These are phyloP conservation scores for Cydia amplana DNA, from an alignment of 1,140 invertebrate genomes.

Conservation along the genomic window DNA sequence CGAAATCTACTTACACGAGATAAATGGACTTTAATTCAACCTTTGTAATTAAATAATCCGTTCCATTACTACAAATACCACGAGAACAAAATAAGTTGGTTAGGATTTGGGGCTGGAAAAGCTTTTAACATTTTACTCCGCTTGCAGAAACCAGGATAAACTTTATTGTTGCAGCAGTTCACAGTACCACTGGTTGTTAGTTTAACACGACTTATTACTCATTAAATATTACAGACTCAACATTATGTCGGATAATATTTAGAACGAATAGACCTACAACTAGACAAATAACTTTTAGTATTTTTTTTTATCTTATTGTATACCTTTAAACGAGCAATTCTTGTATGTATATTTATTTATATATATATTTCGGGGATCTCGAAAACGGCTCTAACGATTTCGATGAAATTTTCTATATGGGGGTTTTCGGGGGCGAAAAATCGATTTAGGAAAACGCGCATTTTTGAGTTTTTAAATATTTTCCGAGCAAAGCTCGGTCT, in stretches of 20 bases:
- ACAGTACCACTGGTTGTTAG: not conserved
- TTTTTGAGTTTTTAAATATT: no score
- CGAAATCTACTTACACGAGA: slow-evolving; percentile 30
- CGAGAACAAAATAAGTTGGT: slow-evolving; percentile 29
- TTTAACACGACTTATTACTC: not conserved
- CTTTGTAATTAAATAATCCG: slow-evolving; percentile 30
- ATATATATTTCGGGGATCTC: no score
- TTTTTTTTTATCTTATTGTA: no score
- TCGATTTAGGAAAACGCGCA: no score
- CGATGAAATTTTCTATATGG: no score
- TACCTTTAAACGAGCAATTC: no score
- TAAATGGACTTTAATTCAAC: slow-evolving; percentile 29
- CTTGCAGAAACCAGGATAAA: not conserved
- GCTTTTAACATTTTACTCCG: slow-evolving; percentile 11
- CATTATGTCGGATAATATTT: not conserved
- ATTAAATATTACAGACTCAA: not conserved
- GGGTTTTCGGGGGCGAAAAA: no score
- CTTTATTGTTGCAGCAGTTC: not conserved
- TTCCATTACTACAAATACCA: slow-evolving; percentile 30
- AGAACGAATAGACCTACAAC: not conserved
- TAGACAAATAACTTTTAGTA: no score
- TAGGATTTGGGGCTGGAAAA: slow-evolving; percentile 12
- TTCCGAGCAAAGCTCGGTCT: no score
- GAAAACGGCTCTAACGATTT: no score
- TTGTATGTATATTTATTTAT: no score